Evolutionary conservation across 2,797 vertebrate genomes (phyloP), one percentile per base, ranked within the genome.

Genomic region (Meda fulgida): DNA sequence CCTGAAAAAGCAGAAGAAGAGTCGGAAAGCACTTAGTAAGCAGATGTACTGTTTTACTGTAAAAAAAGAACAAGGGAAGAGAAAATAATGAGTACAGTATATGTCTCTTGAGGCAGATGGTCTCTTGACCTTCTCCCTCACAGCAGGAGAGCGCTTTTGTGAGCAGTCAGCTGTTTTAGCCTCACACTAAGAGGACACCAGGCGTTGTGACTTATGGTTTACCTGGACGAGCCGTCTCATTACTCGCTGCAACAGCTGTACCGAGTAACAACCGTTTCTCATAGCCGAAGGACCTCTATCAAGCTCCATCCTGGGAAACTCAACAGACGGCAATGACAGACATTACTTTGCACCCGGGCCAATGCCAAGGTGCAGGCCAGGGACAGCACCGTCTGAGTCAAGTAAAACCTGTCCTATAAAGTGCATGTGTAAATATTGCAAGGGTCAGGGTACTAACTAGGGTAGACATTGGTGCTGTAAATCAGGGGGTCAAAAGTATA

Each of bases 1-100:
- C 96, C 98, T 99, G 93, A 6, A 73, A 66, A 53, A 48, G 7
- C 7, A 58, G 7, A 77, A 55, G 53, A 31, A n/a, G 43, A 70
- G 48, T 18, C 0, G 38, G 21, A 69, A 58, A 40, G 3, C 19
- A 26, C 65, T 29, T 23, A 51, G 67, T 46, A 70, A 60, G 80
- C 70, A 71, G 65, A 51, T 60, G 65, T 19, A n/a, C 34, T 46
- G 48, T 58, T 78, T 58, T 53, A 76, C 58, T 76, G 71, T 67
- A 67, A 72, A 76, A 80, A n/a, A n/a, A n/a, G n/a, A 66, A 29
- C 77, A 23, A 81, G 26, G 43, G 43, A 55, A 69, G 26, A 34
- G 16, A 60, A 78, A 55, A 48, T 55, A 81, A 77, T 63, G 51
- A 51, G 58, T 43, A 46, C 73, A 58, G 34, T 69, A 36, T 69